Base-by-base conservation (phyloP, 2,113 vertebrate genomes). In the Columba janthina region DNA sequence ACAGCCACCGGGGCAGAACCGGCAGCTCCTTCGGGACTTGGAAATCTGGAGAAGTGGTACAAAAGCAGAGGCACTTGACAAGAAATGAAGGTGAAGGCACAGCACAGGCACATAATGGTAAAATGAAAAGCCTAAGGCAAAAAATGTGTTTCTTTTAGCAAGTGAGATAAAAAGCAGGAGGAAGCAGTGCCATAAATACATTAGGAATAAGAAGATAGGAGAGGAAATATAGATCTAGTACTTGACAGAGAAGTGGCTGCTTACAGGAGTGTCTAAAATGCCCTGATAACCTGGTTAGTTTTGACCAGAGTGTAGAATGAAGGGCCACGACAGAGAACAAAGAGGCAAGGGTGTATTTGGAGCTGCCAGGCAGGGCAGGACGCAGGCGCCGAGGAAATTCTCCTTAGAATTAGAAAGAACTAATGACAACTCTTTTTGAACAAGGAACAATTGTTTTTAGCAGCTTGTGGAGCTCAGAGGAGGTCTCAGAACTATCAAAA, bases 401-500 rank as follows among this genome's bases (percentile, higher is more conserved):
- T 58, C 36, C 46, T 95, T 64, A 69, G 77, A 73, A 87, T 85
- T 66, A 74, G 64, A 38, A 32, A 84, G 64, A 91, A 91, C 57
- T 77, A 91, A 77, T 71, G 15, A 54, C 31, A 81, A 42, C 24
- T 50, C 18, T n/a, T 73, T 84, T 85, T 60, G 77, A 89, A 74
- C 4, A 53, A 85, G 81, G 66, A 89, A 20, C 61, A 95, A 94
- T 93, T 79, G 62, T 66, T 91, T 91, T 76, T 77, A 91, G 84
- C 69, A 93, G 73, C 81, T 77, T 66, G 51, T 78, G 85, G 69
- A 91, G 73, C 57, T 58, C 77, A 56, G 77, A 91, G 85, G 74
- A 76, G 76, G 80, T 64, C 82, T 94, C 48, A 13, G 40, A 74
- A 71, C 88, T 89, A 85, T 91, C 88, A 91, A 82, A 83, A 93